These are phyloP conservation scores for Falco punctatus DNA, from an alignment of 2,113 vertebrate genomes.

Conservation along the genomic window DNA sequence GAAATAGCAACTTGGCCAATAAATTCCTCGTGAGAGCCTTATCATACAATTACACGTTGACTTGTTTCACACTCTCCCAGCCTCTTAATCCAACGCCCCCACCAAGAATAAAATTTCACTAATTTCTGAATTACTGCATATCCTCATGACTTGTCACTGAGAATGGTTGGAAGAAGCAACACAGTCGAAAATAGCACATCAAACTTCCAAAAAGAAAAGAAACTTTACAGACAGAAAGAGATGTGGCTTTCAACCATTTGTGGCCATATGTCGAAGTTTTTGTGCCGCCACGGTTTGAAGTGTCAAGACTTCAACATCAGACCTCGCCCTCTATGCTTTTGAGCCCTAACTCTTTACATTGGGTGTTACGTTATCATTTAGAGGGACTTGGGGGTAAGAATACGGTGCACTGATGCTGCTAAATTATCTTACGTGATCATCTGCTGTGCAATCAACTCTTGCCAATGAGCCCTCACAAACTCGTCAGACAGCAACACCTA, in stretches of 20 bases:
- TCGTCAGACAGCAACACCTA: not conserved
- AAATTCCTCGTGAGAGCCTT: conserved; percentile 99
- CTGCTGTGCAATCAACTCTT: not conserved
- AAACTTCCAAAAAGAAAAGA: conserved; percentile 59
- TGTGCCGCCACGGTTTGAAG: not conserved
- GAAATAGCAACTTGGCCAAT: conserved; percentile 99
- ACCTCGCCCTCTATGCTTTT: accelerated
- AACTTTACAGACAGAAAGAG: conserved; percentile 33
- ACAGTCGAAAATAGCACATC: conserved; percentile 55
- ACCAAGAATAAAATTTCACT: conserved; percentile 91
- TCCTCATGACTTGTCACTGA: conserved; percentile 84
- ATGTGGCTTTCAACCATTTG: not conserved
- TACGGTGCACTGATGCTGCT: not conserved
- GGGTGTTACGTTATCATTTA: not conserved
- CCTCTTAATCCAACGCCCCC: conserved; percentile 98
- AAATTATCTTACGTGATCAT: not conserved
- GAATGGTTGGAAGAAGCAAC: conserved; percentile 72
- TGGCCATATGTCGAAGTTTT: not conserved
- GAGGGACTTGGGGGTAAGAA: not conserved
- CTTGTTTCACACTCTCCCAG: conserved; percentile 99
- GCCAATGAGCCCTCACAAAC: not conserved
- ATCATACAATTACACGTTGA: conserved; percentile 99
- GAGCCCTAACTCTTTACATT: not conserved
- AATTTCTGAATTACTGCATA: conserved; percentile 86
- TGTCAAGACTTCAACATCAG: not conserved